Evolutionary conservation across 1,140 invertebrate species (phyloP).

Genomic region (Paracyclopina nana): DNA sequence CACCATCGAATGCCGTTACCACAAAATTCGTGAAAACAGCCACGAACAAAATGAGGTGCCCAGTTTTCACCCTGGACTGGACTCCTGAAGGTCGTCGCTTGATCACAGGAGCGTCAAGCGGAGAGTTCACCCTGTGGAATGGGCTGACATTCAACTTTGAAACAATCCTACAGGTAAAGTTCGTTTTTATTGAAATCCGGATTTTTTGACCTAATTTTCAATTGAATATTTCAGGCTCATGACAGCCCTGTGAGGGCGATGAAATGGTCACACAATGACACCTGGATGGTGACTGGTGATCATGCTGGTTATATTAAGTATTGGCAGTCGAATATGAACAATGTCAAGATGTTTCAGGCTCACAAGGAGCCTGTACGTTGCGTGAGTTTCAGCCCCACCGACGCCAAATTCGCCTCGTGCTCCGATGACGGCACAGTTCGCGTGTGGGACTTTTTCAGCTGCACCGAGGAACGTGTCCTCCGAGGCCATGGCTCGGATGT

Average conservation of each 20-base stretch:
- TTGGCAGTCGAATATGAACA: constrained; percentile 99
- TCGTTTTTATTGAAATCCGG: no score
- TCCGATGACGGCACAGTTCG: constrained; percentile 95
- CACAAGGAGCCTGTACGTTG: constrained; percentile 98
- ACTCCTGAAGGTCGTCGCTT: constrained; percentile 92
- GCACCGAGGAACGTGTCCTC: constrained; percentile 67
- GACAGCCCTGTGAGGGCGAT: constrained; percentile 46
- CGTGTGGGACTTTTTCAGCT: constrained; percentile 95
- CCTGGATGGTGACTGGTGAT: constrained; percentile 99
- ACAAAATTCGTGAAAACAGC: constrained; percentile 93
- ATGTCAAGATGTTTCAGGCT: constrained; percentile 99
- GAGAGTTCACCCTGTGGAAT: constrained; percentile 99
- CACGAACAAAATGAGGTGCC: constrained; percentile 98
- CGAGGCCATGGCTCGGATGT: constrained; percentile 96
- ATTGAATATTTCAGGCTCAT: no score
- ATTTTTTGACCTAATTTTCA: no score
- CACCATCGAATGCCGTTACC: constrained; percentile 90
- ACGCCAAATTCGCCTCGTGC: constrained; percentile 94
- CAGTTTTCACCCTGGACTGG: constrained; percentile 96
- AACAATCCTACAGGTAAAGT: constrained; percentile 93
- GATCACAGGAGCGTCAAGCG: constrained; percentile 93
- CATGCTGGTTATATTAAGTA: constrained; percentile 98
- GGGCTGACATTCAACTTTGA: constrained; percentile 99
- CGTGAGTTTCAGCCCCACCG: constrained; percentile 96
- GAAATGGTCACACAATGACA: constrained; percentile 98